Percentiles rank a stretch among this genome's conserved stretches.
Conservation (phyloP, 1,140 invertebrate species). For the Dendroctonus ponderosae region DNA sequence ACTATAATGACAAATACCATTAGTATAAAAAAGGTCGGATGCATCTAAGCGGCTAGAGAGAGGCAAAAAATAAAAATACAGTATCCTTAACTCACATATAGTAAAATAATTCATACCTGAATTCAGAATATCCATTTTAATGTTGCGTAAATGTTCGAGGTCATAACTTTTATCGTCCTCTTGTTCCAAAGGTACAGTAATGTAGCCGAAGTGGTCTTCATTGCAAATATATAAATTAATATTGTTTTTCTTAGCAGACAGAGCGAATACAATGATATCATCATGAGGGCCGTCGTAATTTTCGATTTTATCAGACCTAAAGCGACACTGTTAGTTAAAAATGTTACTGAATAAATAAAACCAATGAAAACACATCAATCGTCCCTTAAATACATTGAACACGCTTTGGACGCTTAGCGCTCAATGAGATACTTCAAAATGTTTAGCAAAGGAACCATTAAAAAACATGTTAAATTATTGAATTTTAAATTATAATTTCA, state of each 20-base stretch:
- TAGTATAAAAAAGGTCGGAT: too few relatives aligned
- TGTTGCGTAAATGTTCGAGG: slow-evolving; percentile 66
- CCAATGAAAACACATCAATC: too few relatives aligned
- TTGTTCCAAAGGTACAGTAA: slow-evolving; percentile 77
- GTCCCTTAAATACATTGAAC: too few relatives aligned
- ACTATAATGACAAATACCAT: too few relatives aligned
- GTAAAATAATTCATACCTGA: slow-evolving; percentile 4
- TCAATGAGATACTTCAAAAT: too few relatives aligned
- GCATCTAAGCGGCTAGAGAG: too few relatives aligned
- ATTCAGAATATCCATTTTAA: slow-evolving; percentile 75
- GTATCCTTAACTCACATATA: too few relatives aligned
- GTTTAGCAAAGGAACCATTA: too few relatives aligned
- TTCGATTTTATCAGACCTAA: slow-evolving; percentile 58
- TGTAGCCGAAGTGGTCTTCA: slow-evolving; percentile 76
- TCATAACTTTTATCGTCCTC: slow-evolving; percentile 67
- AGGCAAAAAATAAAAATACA: too few relatives aligned
- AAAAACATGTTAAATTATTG: too few relatives aligned
- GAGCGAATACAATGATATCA: slow-evolving; percentile 93
- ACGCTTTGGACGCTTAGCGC: too few relatives aligned
- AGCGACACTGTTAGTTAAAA: background rate
- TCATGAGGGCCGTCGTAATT: slow-evolving; percentile 77
- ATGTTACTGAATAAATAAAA: slow-evolving; percentile 1
- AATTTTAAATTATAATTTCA: too few relatives aligned
- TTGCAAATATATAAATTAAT: slow-evolving; percentile 80
- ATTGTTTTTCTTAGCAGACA: slow-evolving; percentile 74